Base-by-base conservation (phyloP, 1,140 invertebrate species). In the Diachasma alloeum region DNA sequence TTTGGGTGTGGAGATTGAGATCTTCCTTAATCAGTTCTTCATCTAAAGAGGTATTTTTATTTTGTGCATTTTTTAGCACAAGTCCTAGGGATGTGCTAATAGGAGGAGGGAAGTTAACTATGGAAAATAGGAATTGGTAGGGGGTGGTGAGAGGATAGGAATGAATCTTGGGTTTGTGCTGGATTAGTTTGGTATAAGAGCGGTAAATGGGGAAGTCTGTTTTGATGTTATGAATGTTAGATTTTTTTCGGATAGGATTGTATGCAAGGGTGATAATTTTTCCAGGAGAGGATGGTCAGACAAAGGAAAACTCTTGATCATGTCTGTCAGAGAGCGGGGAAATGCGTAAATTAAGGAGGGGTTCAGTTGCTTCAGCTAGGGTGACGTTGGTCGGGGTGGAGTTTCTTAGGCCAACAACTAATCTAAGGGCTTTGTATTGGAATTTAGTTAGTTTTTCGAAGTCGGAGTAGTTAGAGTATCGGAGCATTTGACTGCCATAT, bases 301-400 rank as follows among this genome's bases (percentile, higher is more conserved):
- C 5, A n/a, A 26, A 3, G 48, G 17, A 4, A 71, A 37, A 15
- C n/a, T n/a, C 26, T 17, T 59, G 9, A n/a, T 36, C 15, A 73
- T 59, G 36, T 59, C 31, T 56, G 11, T 42, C 36, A 0, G 10
- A 24, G 11, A 63, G 13, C n/a, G 56, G 22, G 9, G 11, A 15
- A 31, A 73, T 31, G 10, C 71, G 24, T 15, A 73, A 1, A 3
- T 19, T 3, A 1, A 73, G 48, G 0, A 26, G 71, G 1, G 31
- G 22, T 59, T 73, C 71, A 15, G 17, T 10, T 0, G 71, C 53
- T 19, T 73, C 71, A 59, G 71, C 48, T 0, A 59, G 31, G 2
- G 59, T 73, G 36, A 73, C 53, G 19, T 73, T 59, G 8, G 71
- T 73, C 2, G 71, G 71, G 17, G 71, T 73, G 6, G 71, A 73